Evolutionary conservation across 2,113 vertebrate species (phyloP), one percentile per base, ranked within the genome.

Genomic region (Pluvianellus socialis): DNA sequence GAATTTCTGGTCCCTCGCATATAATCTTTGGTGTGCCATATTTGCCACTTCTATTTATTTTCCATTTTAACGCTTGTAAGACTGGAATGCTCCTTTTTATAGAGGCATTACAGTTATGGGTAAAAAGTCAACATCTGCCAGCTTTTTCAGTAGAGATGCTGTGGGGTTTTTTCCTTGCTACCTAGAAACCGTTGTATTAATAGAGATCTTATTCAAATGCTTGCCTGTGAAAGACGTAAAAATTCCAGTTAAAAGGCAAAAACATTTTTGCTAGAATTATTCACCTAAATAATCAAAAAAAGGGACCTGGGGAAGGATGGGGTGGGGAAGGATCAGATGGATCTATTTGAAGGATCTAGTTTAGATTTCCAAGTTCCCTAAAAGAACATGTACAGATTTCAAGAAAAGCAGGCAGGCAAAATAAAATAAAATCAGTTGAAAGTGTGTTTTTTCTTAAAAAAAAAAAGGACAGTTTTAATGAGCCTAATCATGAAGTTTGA

Each of bases 41-140:
- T 91, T 94, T 4, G 6, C 92, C 67, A 8, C 81, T 91, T 85
- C 79, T 94, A 87, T 95, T 97, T 95, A 92, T 96, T 97, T 94
- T 88, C 82, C 55, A 9, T 82, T 80, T 91, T 94, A 95, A 86
- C 0, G 10, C 87, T 93, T 94, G 55, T 90, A 52, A 63, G 89
- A 30, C 35, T 79, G 65, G 73, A 94, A 91, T 77, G 47, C 38
- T 77, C 66, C 83, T 91, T 94, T 93, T 79, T 80, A 73, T 89
- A 79, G 94, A 91, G 67, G 35, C 76, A 35, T 91, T 75, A 62
- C 35, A 22, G 71, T 79, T 86, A 92, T 10, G n/a, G 71, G 81
- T 73, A 10, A 73, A 72, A 95, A 96, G 94, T 79, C 90, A 94
- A 92, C 96, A 92, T 86, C 95, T 97, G 93, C 70, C 79, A 94